Conservation (phyloP, 2,888 invertebrate genomes). For the Gastracanthus pulcherrimus region DNA sequence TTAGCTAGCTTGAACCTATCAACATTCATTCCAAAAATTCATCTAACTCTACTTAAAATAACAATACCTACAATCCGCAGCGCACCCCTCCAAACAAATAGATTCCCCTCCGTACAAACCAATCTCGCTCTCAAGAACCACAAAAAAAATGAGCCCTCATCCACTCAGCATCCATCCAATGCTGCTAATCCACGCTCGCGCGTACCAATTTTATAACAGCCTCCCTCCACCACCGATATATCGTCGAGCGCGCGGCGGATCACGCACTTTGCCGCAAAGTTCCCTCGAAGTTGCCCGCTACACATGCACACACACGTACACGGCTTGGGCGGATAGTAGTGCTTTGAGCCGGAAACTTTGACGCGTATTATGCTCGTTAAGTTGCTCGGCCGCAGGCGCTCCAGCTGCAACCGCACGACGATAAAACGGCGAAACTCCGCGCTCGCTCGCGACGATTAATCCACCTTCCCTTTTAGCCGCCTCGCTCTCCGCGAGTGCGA, state of each 20-base stretch:
- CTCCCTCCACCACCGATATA: neutral
- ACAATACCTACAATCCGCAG: too few species aligned
- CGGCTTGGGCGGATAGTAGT: conserved; percentile 47
- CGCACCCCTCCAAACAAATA: too few species aligned
- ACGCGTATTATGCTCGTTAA: conserved; percentile 71
- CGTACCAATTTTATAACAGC: neutral
- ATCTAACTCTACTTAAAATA: too few species aligned
- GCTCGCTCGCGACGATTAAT: conserved; percentile 58
- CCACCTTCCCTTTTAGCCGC: neutral
- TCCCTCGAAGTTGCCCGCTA: conserved; percentile 62
- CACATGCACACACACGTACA: too few species aligned
- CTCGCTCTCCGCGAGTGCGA: too few species aligned
- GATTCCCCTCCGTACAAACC: neutral
- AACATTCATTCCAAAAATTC: too few species aligned
- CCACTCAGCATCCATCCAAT: neutral
- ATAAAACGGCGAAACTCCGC: conserved; percentile 46
- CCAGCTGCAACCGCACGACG: conserved; percentile 29
- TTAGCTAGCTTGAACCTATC: too few species aligned
- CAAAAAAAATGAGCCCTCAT: neutral
- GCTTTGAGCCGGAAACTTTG: conserved; percentile 67
- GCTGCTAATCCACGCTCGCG: neutral
- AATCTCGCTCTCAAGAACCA: neutral
- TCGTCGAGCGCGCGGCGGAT: conserved; percentile 53
- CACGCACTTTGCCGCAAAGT: conserved; percentile 66
- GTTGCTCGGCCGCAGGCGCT: conserved; percentile 53